Percentiles rank a stretch among this genome's conserved stretches.
phyloP scores from a whole-genome alignment of 2,113 vertebrate species.

The Guaruba guarouba region DNA sequence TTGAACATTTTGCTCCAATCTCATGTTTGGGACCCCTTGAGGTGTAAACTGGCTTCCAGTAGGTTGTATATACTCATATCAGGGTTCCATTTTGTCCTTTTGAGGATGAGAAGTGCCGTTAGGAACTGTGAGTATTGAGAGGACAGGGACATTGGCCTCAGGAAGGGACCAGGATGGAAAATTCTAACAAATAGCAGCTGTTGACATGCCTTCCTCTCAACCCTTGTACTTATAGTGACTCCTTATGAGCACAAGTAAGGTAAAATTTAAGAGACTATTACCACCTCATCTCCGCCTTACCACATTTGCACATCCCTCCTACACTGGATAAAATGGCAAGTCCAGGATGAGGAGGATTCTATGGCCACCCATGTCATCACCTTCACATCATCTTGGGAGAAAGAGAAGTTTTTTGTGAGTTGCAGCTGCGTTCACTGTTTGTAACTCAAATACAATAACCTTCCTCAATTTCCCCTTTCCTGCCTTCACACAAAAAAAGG shows the following conservation, averaged over 20 bases:
- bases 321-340: background rate
- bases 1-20: background rate
- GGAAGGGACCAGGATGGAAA: background rate
- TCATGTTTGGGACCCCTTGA: background rate
- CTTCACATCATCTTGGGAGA: background rate
- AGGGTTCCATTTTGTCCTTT: background rate
- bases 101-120: background rate
- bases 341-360: background rate
- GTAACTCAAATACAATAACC: background rate
- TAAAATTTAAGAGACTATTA: background rate
- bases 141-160: background rate
- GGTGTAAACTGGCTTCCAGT: background rate
- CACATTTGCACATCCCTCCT: rapidly evolving
- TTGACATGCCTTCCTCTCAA: background rate
- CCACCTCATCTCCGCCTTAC: background rate
- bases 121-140: background rate
- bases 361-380: background rate
- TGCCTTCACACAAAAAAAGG: background rate
- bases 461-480: background rate
- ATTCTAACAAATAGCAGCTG: background rate
- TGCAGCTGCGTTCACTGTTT: background rate
- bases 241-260: background rate
- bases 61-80: background rate
- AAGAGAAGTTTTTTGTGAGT: background rate
- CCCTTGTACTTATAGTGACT: background rate